A percentile compares a stretch with the other conserved stretches of the same genome.
phyloP scores from a whole-genome alignment of 2,797 vertebrate genomes.

The Phoxinus dragarum region DNA sequence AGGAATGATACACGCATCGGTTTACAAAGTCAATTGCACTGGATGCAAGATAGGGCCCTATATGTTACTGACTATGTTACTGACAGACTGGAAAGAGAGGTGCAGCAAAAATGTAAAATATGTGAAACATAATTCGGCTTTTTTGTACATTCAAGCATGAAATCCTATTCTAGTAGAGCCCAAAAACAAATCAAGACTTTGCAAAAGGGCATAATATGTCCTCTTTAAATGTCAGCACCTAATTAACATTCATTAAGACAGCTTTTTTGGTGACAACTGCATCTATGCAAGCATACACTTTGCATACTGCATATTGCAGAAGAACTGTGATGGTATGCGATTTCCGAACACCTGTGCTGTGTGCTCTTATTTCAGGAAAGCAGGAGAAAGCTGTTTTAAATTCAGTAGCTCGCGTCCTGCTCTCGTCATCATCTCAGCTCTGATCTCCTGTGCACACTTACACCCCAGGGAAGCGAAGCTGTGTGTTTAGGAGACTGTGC shows the following conservation, averaged over 20 bases:
- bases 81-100: background rate
- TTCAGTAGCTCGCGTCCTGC: constrained; percentile 10
- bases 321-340: background rate
- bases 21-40: no score
- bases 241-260: background rate
- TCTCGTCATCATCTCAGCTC: background rate
- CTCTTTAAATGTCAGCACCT: constrained; percentile 12
- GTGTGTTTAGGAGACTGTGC: constrained; percentile 19
- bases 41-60: no score
- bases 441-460: background rate
- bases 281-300: background rate
- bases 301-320: background rate
- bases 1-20: no score
- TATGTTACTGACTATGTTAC: background rate
- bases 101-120: background rate
- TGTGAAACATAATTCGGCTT: background rate
- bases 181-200: background rate
- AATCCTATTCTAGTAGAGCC: background rate
- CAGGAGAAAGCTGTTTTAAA: background rate
- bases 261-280: background rate
- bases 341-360: background rate
- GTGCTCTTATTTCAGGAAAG: background rate
- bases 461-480: background rate
- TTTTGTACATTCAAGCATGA: background rate
- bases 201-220: background rate